Evolutionary conservation across 2,888 invertebrate species (phyloP), one percentile per base, ranked within the genome.

Genomic region (Brachyptera risi): DNA sequence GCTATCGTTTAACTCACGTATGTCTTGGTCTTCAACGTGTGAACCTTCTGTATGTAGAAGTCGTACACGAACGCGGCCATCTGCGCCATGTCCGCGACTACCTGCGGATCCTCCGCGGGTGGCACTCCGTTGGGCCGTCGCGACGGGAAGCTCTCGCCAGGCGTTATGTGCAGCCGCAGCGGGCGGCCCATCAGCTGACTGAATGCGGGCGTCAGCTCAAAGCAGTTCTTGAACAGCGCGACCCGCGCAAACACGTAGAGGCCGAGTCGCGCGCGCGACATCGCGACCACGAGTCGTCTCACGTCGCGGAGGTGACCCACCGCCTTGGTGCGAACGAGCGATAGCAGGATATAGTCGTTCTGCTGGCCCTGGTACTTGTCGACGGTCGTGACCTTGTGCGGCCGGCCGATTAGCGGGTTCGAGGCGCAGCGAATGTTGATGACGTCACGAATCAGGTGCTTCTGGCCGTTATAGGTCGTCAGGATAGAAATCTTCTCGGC

Each of bases 321-420:
- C 0, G 95, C 92, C 72, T 88, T 88, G 0, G 98, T 98, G 65
- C 97, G 84, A 21, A 99, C 99, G 50, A 99, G 78, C 0, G 98
- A 99, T 54, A 99, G 82, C 15, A 99, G 81, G 63, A 99, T 96
- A 71, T 93, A 96, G 77, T 99, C 99, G 76, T 99, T 99, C 77
- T 99, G 99, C 73, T 99, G 99, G 61, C 99, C 99, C 73, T 99
- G 99, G 75, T 96, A 99, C 73, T 98, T 97, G 78, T 99, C 99
- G 17, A 99, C 99, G 0, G 99, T 99, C 0, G 92, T 91, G 24
- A 92, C 88, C 80, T 95, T 96, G 68, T 90, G 86, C 0, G 96
- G 96, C 70, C 87, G 80, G 17, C 98, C 98, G 68, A 99, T 95
- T 58, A 98, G 80, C 0, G 96, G 94, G 79, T 99, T 99, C 64